Percentiles rank a stretch among this genome's conserved stretches.
These are phyloP conservation scores for Diplodus sargus DNA, from an alignment of 2,797 vertebrate species.

Conservation along the genomic window DNA sequence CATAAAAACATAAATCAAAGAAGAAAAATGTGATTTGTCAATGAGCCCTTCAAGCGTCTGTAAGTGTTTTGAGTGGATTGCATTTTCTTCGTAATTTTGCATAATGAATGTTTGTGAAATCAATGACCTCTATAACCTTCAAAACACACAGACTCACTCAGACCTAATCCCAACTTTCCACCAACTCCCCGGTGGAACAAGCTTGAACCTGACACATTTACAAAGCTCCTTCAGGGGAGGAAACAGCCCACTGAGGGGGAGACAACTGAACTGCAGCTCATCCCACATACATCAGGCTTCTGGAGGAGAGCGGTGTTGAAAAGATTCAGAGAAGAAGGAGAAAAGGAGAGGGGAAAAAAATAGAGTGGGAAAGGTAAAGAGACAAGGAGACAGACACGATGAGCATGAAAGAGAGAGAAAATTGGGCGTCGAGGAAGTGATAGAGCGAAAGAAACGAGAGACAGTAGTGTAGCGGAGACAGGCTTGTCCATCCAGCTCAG, in stretches of 20 bases:
- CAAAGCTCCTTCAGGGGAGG: neutral
- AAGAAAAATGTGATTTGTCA: neutral
- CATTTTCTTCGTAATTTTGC: neutral
- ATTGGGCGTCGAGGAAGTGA: too few species aligned
- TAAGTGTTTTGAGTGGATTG: neutral
- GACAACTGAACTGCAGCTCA: neutral
- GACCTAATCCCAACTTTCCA: neutral
- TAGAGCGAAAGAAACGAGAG: conserved; percentile 4
- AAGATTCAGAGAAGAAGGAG: neutral
- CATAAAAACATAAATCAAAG: neutral
- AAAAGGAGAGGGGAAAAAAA: neutral
- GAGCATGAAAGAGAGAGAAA: neutral
- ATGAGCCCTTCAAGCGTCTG: neutral
- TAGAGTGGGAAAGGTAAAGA: conserved; percentile 7
- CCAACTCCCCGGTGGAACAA: neutral
- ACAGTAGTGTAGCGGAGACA: conserved; percentile 18
- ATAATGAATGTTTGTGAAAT: neutral
- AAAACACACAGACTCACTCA: neutral
- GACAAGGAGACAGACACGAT: neutral
- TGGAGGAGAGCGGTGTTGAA: conserved; percentile 9
- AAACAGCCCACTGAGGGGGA: neutral
- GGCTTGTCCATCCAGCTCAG: conserved; percentile 60
- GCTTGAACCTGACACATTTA: neutral
- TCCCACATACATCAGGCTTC: neutral
- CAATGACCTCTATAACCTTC: neutral